These are phyloP conservation scores for Calyptomena viridis DNA, from an alignment of 2,113 vertebrate genomes.

Conservation along the genomic window DNA sequence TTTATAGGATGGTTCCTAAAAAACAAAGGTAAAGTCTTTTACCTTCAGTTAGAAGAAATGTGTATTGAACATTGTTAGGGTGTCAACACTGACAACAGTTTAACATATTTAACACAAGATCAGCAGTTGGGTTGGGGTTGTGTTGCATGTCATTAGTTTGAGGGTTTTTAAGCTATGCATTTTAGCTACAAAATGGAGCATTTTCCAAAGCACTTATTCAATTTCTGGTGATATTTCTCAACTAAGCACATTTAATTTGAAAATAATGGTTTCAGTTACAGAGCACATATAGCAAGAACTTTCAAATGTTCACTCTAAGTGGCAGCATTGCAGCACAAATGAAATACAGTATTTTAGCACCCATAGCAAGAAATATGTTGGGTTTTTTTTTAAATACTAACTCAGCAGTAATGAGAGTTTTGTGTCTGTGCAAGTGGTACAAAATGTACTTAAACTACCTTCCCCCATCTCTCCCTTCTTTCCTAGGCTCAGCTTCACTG, in stretches of 20 bases:
- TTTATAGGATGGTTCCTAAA: background rate
- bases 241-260: background rate
- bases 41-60: background rate
- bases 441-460: background rate
- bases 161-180: rapidly evolving
- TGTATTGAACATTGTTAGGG: background rate
- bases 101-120: background rate
- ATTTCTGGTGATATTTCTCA: background rate
- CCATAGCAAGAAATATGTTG: background rate
- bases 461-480: background rate
- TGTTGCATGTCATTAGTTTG: background rate
- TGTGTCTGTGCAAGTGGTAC: background rate
- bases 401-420: background rate
- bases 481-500: background rate
- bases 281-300: background rate
- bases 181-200: background rate
- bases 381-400: background rate
- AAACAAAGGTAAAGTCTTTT: background rate
- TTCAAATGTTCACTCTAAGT: background rate
- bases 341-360: background rate
- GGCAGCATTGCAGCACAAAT: background rate
- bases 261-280: background rate
- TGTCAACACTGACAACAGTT: background rate
- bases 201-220: background rate
- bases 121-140: rapidly evolving